Conservation (phyloP, 2,113 vertebrate genomes). For the Zapus hudsonius region DNA sequence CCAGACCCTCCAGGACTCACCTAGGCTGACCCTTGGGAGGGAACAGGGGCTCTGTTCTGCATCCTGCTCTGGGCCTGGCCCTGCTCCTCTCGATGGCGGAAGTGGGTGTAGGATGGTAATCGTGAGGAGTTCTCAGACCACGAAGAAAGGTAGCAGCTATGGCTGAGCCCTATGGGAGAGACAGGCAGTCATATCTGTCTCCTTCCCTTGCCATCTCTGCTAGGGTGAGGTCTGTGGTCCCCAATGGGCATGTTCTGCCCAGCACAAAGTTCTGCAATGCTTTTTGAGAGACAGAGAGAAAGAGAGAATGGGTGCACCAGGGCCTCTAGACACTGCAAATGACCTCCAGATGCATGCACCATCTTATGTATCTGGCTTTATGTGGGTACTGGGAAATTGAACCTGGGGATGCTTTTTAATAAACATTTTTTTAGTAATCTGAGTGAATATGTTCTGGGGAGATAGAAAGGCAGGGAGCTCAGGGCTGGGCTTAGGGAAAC, state of each 20-base stretch:
- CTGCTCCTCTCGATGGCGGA: neutral
- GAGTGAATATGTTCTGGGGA: neutral
- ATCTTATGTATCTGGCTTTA: no score
- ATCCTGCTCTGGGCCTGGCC: neutral
- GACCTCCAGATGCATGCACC: no score
- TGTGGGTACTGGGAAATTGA: no score
- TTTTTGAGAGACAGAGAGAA: no score
- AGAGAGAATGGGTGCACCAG: no score
- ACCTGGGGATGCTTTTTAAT: constrained; percentile 85
- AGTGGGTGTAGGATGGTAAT: neutral
- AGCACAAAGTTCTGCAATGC: no score
- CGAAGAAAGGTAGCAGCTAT: neutral
- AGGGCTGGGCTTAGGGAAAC: no score
- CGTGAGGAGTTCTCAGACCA: neutral
- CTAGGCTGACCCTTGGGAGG: neutral
- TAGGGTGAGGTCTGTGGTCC: neutral
- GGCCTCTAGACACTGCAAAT: no score
- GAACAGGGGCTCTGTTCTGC: neutral
- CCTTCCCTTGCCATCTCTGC: neutral
- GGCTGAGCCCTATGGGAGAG: neutral
- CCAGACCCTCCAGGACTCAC: neutral
- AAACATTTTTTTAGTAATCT: constrained; percentile 75
- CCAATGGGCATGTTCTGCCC: neutral
- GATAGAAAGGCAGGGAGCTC: neutral
- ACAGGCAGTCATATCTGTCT: neutral